A percentile compares a stretch with the other conserved stretches of the same genome.
Evolutionary conservation across 2,113 vertebrate species (phyloP).

Genomic region (Nematolebias whitei): DNA sequence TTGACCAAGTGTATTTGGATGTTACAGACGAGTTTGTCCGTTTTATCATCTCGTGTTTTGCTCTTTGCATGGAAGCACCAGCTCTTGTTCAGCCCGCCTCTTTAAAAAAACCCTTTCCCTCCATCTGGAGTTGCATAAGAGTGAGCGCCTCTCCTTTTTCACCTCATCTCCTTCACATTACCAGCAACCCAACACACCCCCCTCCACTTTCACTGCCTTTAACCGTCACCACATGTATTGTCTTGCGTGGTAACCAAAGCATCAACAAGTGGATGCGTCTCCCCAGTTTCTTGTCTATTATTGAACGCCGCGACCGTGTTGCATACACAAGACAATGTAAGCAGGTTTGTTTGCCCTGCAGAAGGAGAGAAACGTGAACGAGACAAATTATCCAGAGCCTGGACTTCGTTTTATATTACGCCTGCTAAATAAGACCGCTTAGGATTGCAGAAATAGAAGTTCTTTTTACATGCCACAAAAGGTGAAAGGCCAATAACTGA

Average conservation of each 20-base stretch:
- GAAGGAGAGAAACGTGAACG: slow-evolving; percentile 21
- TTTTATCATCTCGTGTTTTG: not conserved
- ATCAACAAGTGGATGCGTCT: slow-evolving; percentile 56
- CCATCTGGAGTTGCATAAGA: slow-evolving; percentile 51
- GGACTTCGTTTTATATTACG: not conserved
- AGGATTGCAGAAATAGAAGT: slow-evolving; percentile 1
- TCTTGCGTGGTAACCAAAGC: slow-evolving; percentile 77
- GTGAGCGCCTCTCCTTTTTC: slow-evolving; percentile 37
- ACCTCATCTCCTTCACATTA: slow-evolving; percentile 39
- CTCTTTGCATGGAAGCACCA: not conserved
- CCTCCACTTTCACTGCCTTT: slow-evolving; percentile 80
- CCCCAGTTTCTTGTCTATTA: slow-evolving; percentile 74
- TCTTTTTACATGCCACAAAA: no score
- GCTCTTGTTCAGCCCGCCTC: slow-evolving; percentile 2
- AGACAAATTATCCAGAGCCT: not conserved
- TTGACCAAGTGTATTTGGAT: not conserved
- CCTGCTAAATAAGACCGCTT: not conserved
- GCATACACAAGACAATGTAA: slow-evolving; percentile 59
- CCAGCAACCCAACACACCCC: slow-evolving; percentile 65
- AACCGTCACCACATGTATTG: slow-evolving; percentile 71
- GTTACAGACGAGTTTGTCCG: not conserved
- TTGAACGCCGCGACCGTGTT: slow-evolving; percentile 60
- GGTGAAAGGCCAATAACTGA: no score
- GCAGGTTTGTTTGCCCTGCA: slow-evolving; percentile 51
- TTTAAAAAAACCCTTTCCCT: slow-evolving; percentile 6